Evolutionary conservation across 1,140 invertebrate genomes (phyloP).

Genomic region (Anadara kagoshimensis): DNA sequence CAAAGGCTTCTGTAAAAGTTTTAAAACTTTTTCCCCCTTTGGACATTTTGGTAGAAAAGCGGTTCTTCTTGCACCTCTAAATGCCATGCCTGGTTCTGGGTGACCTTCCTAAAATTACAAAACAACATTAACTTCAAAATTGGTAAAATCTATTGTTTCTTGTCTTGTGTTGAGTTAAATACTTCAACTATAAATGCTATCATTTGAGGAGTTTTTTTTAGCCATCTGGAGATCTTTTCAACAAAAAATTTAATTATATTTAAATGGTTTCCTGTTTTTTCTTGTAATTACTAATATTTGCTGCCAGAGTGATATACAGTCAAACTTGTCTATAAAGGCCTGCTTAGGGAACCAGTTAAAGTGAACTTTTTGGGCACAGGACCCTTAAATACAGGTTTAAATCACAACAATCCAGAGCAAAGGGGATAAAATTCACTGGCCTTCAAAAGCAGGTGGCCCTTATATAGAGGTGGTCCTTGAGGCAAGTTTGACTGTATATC

Average conservation of each 20-base stretch:
- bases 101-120: constrained; percentile 31
- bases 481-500: too few species aligned
- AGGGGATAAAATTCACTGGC: too few species aligned
- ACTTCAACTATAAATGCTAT: too few species aligned
- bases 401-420: too few species aligned
- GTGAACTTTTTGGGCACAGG: too few species aligned
- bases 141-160: not conserved
- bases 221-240: not conserved
- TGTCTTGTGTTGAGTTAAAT: too few species aligned
- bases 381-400: too few species aligned
- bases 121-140: not conserved
- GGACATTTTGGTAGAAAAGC: constrained; percentile 44
- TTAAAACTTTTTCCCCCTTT: constrained; percentile 74
- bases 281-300: not conserved
- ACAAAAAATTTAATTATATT: not conserved
- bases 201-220: not conserved
- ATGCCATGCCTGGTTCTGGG: constrained; percentile 45
- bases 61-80: constrained; percentile 28
- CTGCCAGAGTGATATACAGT: not conserved
- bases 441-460: too few species aligned
- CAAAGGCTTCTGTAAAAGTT: constrained; percentile 85
- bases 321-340: too few species aligned
- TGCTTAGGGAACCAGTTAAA: too few species aligned
- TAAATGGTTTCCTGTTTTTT: not conserved
- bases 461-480: too few species aligned